phyloP scores from a whole-genome alignment of 1,140 invertebrate genomes.

The Pseudachorutes palmiensis region DNA sequence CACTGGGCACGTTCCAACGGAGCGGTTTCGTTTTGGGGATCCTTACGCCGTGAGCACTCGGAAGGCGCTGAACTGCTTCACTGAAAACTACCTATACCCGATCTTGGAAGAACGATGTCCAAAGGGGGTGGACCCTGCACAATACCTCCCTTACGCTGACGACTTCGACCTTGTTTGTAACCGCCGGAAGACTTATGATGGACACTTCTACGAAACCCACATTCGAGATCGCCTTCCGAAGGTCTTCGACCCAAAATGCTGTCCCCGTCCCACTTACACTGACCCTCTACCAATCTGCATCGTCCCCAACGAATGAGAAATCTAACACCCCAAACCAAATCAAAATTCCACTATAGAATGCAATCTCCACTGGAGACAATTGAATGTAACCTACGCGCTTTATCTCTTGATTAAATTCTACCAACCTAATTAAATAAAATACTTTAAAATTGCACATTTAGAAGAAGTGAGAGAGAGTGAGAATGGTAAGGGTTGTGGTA shows the following conservation, averaged over 20 bases:
- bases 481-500: not conserved
- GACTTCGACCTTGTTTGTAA: slow-evolving; percentile 13
- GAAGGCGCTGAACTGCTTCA: slow-evolving; percentile 30
- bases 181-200: slow-evolving; percentile 32
- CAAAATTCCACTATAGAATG: no score
- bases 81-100: slow-evolving; percentile 24
- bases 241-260: slow-evolving; percentile 25
- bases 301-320: not conserved
- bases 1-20: slow-evolving; percentile 31
- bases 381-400: no score
- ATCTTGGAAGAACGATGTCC: slow-evolving; percentile 27
- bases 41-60: slow-evolving; percentile 12
- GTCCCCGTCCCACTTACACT: slow-evolving; percentile 15
- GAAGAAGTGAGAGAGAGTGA: not conserved
- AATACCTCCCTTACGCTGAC: slow-evolving; percentile 17
- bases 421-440: no score
- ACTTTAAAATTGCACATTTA: no score
- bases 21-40: slow-evolving; percentile 29
- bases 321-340: no score
- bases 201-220: slow-evolving; percentile 29
- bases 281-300: slow-evolving; percentile 17
- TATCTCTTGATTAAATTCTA: no score
- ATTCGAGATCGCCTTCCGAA: slow-evolving; percentile 30
- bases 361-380: no score
- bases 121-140: slow-evolving; percentile 26